These are phyloP conservation scores for Intellagama lesueurii DNA, from an alignment of 2,797 vertebrate genomes.

Conservation along the genomic window DNA sequence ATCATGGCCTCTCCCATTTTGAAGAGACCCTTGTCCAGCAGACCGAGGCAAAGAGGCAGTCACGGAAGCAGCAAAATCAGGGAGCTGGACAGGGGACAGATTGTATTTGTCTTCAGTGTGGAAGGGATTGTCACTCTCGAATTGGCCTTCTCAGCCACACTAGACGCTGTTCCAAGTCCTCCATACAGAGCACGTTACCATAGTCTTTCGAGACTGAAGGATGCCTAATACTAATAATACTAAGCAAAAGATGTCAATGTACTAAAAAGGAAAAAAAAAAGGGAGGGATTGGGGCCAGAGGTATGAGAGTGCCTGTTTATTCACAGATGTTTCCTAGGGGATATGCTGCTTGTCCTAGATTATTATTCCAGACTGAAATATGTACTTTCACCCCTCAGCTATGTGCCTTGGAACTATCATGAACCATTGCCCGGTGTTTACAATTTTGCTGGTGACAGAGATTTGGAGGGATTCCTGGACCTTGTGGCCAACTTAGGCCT, in stretches of 20 bases:
- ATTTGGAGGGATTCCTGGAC: constrained; percentile 89
- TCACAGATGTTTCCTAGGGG: neutral
- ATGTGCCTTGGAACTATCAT: constrained; percentile 97
- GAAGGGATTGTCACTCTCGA: too few species aligned
- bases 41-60: too few species aligned
- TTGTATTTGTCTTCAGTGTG: too few species aligned
- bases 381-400: constrained; percentile 77
- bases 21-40: too few species aligned
- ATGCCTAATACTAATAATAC: too few species aligned
- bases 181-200: too few species aligned
- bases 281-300: neutral
- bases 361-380: constrained; percentile 15
- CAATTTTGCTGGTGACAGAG: constrained; percentile 86
- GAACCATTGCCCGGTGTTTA: constrained; percentile 85
- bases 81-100: too few species aligned
- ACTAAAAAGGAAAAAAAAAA: neutral
- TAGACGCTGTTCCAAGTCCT: too few species aligned
- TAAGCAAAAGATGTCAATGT: neutral
- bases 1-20: too few species aligned
- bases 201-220: too few species aligned
- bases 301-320: neutral
- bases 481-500: constrained; percentile 88
- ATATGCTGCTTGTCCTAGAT: neutral
- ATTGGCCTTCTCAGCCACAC: too few species aligned
- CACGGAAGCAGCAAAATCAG: too few species aligned